These are phyloP conservation scores for Chloroclysta siterata DNA, from an alignment of 2,888 invertebrate genomes.

Conservation along the genomic window DNA sequence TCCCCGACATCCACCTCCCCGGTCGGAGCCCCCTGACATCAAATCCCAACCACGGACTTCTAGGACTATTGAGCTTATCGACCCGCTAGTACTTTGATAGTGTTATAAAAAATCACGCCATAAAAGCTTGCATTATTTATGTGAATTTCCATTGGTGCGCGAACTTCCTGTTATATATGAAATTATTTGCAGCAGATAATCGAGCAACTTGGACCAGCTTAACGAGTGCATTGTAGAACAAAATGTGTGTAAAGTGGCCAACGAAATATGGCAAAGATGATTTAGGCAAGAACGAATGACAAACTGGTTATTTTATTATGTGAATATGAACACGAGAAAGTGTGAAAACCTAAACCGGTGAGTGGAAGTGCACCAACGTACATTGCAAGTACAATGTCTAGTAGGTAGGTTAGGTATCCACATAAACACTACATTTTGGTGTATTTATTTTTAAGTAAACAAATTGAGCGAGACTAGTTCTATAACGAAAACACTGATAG, in stretches of 20 bases:
- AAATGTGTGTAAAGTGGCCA: slow-evolving; percentile 30
- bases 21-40: slow-evolving; percentile 63
- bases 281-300: slow-evolving; percentile 49
- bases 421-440: slow-evolving; percentile 45
- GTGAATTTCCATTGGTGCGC: background rate
- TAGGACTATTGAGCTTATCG: slow-evolving; percentile 46
- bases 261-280: slow-evolving; percentile 20
- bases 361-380: slow-evolving; percentile 49
- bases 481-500: slow-evolving; percentile 54
- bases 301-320: slow-evolving; percentile 41
- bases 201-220: slow-evolving; percentile 8
- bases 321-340: background rate
- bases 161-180: slow-evolving; percentile 2
- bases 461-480: slow-evolving; percentile 52
- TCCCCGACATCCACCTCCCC: slow-evolving; percentile 52
- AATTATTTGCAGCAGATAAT: slow-evolving; percentile 13
- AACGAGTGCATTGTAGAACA: slow-evolving; percentile 20
- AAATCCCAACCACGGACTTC: slow-evolving; percentile 71
- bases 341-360: slow-evolving; percentile 20
- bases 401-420: slow-evolving; percentile 44
- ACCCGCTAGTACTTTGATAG: slow-evolving; percentile 12
- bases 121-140: slow-evolving; percentile 23
- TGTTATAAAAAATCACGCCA: slow-evolving; percentile 14
- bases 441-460: slow-evolving; percentile 43
- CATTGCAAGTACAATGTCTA: slow-evolving; percentile 53